Conservation (phyloP, 1,140 invertebrate species). For the Trissolcus basalis region DNA sequence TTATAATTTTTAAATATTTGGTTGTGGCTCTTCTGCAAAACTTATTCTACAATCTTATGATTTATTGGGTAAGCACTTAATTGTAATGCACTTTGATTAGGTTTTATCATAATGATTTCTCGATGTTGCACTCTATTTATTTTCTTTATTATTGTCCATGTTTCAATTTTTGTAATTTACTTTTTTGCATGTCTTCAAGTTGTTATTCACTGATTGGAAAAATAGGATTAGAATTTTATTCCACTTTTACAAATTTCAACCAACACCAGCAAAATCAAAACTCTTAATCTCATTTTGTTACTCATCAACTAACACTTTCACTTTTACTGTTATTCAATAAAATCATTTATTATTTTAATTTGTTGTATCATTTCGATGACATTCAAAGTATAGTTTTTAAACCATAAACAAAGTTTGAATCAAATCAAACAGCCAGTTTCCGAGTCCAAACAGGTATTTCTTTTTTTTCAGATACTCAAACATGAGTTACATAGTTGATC, state of each 20-base stretch:
- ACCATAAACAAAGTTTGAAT: not conserved
- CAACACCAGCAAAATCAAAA: no score
- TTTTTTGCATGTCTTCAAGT: no score
- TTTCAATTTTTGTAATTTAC: not conserved
- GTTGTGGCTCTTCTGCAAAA: constrained; percentile 67
- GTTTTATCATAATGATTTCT: constrained; percentile 8
- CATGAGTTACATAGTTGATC: not conserved
- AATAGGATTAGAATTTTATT: no score
- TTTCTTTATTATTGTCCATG: not conserved
- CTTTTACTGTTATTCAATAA: no score
- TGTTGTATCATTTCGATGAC: no score
- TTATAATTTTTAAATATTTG: constrained; percentile 62
- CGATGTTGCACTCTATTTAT: constrained; percentile 3
- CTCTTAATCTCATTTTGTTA: no score
- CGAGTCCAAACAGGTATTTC: not conserved
- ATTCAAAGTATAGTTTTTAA: no score
- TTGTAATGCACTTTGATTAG: constrained; percentile 60
- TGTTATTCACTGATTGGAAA: no score
- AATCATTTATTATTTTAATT: no score
- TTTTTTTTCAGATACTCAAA: not conserved
- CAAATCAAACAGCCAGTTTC: not conserved
- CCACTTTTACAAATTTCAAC: no score
- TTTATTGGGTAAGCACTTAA: constrained; percentile 74
- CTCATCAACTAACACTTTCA: no score
- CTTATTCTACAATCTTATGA: constrained; percentile 64